A percentile compares a stretch with the other conserved stretches of the same genome.
Conservation (phyloP, 2,888 invertebrate genomes). For the Electrophaes corylata region DNA sequence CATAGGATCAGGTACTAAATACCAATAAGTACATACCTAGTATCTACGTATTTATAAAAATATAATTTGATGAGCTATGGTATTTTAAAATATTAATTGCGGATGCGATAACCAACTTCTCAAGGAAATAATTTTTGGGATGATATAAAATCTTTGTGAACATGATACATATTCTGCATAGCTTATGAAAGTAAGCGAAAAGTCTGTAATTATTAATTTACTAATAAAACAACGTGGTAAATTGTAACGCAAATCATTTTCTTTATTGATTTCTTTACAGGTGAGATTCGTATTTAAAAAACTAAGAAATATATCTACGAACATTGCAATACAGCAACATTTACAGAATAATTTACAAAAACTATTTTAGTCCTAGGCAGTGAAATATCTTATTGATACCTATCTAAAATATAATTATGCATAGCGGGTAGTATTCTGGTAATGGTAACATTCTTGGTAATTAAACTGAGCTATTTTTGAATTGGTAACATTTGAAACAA, state of each 20-base stretch:
- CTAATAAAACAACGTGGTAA: conserved; percentile 50
- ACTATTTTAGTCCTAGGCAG: conserved; percentile 64
- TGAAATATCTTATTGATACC: conserved; percentile 46
- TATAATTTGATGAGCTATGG: no score
- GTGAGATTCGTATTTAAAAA: conserved; percentile 63
- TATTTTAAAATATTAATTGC: no score
- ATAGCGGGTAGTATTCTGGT: conserved; percentile 15
- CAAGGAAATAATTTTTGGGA: no score
- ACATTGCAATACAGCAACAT: conserved; percentile 53
- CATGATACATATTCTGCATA: no score
- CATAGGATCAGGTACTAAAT: no score
- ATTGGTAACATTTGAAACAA: conserved; percentile 17
- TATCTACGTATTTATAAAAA: no score
- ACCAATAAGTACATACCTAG: no score
- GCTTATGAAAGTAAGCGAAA: no score
- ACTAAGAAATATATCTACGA: conserved; percentile 48
- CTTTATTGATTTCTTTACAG: conserved; percentile 59
- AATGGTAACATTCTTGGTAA: conserved; percentile 57
- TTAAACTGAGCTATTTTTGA: conserved; percentile 33
- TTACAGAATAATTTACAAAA: conserved; percentile 75
- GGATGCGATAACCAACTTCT: no score
- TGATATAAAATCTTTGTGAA: no score
- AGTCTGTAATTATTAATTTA: no score
- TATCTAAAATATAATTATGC: conserved; percentile 6
- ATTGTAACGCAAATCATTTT: conserved; percentile 48